These are phyloP conservation scores for Coptodon bakossiorum DNA, from an alignment of 2,113 vertebrate genomes.

Conservation along the genomic window DNA sequence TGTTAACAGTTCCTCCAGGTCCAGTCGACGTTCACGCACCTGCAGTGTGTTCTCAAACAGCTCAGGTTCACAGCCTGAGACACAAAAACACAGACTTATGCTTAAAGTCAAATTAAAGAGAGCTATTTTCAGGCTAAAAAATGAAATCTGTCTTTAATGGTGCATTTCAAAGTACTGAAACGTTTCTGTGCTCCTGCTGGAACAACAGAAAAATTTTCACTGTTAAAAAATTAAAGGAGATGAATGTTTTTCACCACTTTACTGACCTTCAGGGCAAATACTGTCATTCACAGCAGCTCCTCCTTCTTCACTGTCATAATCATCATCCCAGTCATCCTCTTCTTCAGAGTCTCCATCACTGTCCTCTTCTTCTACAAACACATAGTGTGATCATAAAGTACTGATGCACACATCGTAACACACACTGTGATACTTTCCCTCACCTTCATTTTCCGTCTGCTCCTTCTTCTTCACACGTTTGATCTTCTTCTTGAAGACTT, in stretches of 20 bases:
- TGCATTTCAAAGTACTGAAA: background rate
- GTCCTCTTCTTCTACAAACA: conserved; percentile 71
- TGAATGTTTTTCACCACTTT: background rate
- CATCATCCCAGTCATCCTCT: conserved; percentile 67
- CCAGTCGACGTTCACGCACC: conserved; percentile 76
- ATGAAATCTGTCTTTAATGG: background rate
- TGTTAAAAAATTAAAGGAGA: background rate
- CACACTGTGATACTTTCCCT: background rate
- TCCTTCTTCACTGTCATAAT: conserved; percentile 64
- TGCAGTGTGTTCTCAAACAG: conserved; percentile 79
- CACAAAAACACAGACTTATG: background rate
- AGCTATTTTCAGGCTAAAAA: background rate
- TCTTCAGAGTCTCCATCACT: conserved; percentile 76
- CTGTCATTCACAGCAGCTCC: conserved; percentile 64
- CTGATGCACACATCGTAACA: background rate
- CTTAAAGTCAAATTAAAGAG: background rate
- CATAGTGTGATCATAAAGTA: background rate
- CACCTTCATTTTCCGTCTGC: conserved; percentile 45
- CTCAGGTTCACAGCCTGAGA: conserved; percentile 75
- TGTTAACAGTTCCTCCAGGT: conserved; percentile 77
- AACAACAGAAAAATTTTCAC: background rate
- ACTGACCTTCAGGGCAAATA: conserved; percentile 76
- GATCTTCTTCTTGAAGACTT: conserved; percentile 82
- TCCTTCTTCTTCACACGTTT: conserved; percentile 71
- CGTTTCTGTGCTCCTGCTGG: background rate